Conservation (phyloP, 2,797 vertebrate genomes). For the Rhincodon typus region DNA sequence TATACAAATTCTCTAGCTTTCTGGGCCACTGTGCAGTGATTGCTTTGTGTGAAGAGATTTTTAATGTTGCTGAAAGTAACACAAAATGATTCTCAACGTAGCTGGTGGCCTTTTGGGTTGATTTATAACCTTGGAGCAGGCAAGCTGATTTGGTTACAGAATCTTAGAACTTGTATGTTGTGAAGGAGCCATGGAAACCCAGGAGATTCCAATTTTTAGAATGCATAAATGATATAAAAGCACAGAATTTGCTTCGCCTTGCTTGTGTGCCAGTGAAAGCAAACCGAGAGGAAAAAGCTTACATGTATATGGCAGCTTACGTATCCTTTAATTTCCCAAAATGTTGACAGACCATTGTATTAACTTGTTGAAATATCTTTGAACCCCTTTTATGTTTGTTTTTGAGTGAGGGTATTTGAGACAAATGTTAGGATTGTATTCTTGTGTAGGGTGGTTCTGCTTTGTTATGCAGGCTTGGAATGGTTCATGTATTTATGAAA, state of each 20-base stretch:
- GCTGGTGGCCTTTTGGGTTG: neutral
- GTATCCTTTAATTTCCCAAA: neutral
- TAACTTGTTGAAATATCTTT: neutral
- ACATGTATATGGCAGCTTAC: neutral
- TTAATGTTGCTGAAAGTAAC: neutral
- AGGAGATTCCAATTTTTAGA: neutral
- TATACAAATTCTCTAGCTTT: neutral
- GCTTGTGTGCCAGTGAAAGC: neutral
- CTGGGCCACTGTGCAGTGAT: neutral
- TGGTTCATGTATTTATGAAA: neutral
- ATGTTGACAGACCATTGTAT: neutral
- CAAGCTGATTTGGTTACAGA: neutral
- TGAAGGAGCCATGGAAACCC: neutral
- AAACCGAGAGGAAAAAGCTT: neutral
- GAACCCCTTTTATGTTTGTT: neutral
- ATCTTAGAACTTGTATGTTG: neutral
- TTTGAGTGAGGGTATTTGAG: neutral
- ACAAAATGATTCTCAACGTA: neutral
- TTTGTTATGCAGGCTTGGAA: neutral
- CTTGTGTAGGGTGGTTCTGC: too few species aligned
- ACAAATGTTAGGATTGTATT: too few species aligned
- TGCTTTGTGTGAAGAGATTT: neutral
- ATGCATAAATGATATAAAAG: neutral
- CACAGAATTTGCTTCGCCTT: neutral
- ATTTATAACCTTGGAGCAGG: neutral